Evolutionary conservation across 2,888 invertebrate species (phyloP), one percentile per base, ranked within the genome.

Genomic region (Eurytoma adleriae): DNA sequence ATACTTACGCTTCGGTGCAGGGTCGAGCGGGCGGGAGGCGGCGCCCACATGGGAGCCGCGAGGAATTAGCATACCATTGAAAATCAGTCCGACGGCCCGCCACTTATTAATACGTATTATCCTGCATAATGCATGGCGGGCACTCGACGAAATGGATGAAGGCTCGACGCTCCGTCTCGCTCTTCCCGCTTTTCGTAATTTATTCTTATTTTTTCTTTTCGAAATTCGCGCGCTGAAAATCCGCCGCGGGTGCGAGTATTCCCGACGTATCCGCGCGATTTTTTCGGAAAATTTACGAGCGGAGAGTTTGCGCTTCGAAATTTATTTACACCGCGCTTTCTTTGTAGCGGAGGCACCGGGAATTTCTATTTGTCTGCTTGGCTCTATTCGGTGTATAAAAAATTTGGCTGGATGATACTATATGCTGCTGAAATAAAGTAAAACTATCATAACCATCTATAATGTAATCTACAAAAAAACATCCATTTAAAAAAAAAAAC

Each of bases 91-190:
- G 30, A n/a, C 64, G 30, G n/a, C 48, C 56, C 59, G 59, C 56
- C 69, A 67, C 66, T 76, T 76, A 82, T 82, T 79, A 82, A 82
- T 79, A 73, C 76, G 69, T 59, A 73, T 52, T 79, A 64, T 16
- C 50, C 59, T 79, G 79, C 79, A 82, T 82, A 72, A 82, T 79
- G 76, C 72, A 79, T 76, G 76, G 64, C 68, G 52, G 16, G 62
- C 4, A 18, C 57, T 52, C 40, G 56, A 40, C 69, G 56, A 74
- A 79, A 70, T 57, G 52, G 50, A 67, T 66, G 24, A 52, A 50
- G 50, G 57, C 14, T 24, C 13, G 50, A 64, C 50, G n/a, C 27
- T 62, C 69, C 24, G 16, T 48, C 50, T 50, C 18, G 27, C 18
- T 64, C 64, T 54, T 16, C 10, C 30, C 24, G 13, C 61, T 24